Percentiles rank a stretch among this genome's conserved stretches.
Conservation (phyloP, 2,113 vertebrate species). For the Rhinolophus ferrumequinum region DNA sequence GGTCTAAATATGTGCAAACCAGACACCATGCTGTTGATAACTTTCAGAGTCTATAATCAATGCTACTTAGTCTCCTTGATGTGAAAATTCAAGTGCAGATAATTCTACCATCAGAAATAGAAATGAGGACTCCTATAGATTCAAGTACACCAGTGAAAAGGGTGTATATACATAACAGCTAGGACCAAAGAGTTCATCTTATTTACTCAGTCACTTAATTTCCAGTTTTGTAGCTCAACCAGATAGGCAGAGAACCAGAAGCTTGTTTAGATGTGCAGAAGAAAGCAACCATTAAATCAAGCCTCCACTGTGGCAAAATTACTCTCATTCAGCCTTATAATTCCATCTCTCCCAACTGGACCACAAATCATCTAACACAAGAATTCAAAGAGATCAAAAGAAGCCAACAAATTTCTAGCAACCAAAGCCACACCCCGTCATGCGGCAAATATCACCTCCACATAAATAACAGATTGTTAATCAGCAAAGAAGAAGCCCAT, state of each 20-base stretch:
- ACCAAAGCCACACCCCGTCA: not conserved
- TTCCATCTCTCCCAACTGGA: not conserved
- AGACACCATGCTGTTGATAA: not conserved
- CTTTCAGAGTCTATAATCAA: not conserved
- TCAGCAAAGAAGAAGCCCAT: not conserved
- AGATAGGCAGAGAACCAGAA: not conserved
- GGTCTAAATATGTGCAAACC: not conserved
- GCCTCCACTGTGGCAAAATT: not conserved
- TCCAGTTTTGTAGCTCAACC: not conserved
- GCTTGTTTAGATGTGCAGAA: not conserved
- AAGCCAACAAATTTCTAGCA: not conserved
- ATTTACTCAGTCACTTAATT: not conserved
- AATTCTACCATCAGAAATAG: conserved; percentile 1
- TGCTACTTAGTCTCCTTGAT: not conserved
- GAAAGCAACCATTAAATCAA: not conserved
- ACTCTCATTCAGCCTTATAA: not conserved
- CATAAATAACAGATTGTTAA: not conserved
- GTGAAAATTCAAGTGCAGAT: not conserved
- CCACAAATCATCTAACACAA: not conserved
- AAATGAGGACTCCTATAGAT: not conserved
- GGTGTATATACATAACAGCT: not conserved
- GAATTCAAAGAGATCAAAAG: not conserved
- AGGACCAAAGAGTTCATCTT: not conserved
- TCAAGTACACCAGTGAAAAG: not conserved
- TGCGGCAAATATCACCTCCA: not conserved